A percentile compares a stretch with the other conserved stretches of the same genome.
phyloP scores from a whole-genome alignment of 2,888 invertebrate species.

The Drosophila limbata region DNA sequence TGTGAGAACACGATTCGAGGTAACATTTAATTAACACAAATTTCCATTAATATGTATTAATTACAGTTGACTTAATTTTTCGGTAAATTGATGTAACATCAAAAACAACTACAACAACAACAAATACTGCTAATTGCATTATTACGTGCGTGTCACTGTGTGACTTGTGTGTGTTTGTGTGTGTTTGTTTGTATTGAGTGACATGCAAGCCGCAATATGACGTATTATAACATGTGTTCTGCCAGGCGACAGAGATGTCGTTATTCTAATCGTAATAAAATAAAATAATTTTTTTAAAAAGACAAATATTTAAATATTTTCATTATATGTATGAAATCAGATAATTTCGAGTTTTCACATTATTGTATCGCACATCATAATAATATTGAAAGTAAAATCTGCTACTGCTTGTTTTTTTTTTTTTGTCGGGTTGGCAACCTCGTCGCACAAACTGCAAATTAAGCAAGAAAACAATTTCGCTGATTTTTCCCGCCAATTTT shows the following conservation, averaged over 20 bases:
- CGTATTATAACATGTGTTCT: background rate
- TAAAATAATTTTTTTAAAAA: background rate
- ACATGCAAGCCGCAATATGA: conserved; percentile 15
- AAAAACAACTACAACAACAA: conserved; percentile 36
- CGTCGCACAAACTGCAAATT: conserved; percentile 46
- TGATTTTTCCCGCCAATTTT: conserved; percentile 41
- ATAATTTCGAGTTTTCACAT: background rate
- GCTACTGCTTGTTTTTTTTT: no score
- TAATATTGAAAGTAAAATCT: no score
- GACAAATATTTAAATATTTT: background rate
- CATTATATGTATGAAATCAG: background rate
- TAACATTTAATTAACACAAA: conserved; percentile 83
- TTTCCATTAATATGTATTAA: conserved; percentile 80
- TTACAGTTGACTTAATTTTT: conserved; percentile 74
- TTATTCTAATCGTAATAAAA: background rate
- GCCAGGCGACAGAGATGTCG: conserved; percentile 39
- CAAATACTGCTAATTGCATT: conserved; percentile 43
- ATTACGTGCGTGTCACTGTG: conserved; percentile 25
- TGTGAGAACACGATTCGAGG: conserved; percentile 24
- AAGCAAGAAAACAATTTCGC: conserved; percentile 51
- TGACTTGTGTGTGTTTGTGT: conserved; percentile 3
- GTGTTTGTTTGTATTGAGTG: conserved; percentile 20
- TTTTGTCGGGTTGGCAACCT: conserved; percentile 11
- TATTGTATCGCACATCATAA: background rate
- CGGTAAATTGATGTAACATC: conserved; percentile 52